These are phyloP conservation scores for Epinotia brunnichana DNA, from an alignment of 2,888 invertebrate genomes.

Conservation along the genomic window DNA sequence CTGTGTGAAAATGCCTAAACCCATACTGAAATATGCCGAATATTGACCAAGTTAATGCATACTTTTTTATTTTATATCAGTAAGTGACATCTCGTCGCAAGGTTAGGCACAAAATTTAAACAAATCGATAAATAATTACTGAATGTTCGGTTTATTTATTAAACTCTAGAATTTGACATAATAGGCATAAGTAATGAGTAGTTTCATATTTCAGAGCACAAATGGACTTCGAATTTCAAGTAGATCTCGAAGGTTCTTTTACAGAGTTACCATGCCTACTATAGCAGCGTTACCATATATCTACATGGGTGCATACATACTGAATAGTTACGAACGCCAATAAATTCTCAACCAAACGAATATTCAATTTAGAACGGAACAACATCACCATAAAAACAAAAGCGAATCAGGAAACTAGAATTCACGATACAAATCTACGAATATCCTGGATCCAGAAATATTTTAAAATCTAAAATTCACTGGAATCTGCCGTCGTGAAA, in stretches of 20 bases:
- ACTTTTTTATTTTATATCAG: too few relatives aligned
- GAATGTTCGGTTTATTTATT: neutral
- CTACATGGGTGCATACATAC: neutral
- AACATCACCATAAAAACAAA: slow-evolving; percentile 28
- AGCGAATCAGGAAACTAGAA: slow-evolving; percentile 20
- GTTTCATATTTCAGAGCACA: neutral
- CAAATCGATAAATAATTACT: too few relatives aligned
- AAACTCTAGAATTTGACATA: too few relatives aligned
- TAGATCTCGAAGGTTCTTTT: neutral
- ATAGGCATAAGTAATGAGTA: neutral
- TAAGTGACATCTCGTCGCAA: too few relatives aligned
- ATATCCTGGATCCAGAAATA: slow-evolving; percentile 14
- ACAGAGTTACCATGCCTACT: neutral
- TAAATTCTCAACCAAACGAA: neutral
- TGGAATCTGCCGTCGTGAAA: slow-evolving; percentile 6
- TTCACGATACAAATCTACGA: neutral
- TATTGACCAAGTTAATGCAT: too few relatives aligned
- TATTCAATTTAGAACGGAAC: slow-evolving; percentile 22
- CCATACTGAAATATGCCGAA: too few relatives aligned
- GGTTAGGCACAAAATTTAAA: too few relatives aligned
- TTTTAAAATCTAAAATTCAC: neutral
- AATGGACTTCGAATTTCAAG: neutral
- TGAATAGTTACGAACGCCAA: neutral
- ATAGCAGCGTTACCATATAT: too few relatives aligned
- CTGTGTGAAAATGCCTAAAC: too few relatives aligned